These are phyloP conservation scores for Endotricha flammealis DNA, from an alignment of 2,888 invertebrate genomes.

Conservation along the genomic window DNA sequence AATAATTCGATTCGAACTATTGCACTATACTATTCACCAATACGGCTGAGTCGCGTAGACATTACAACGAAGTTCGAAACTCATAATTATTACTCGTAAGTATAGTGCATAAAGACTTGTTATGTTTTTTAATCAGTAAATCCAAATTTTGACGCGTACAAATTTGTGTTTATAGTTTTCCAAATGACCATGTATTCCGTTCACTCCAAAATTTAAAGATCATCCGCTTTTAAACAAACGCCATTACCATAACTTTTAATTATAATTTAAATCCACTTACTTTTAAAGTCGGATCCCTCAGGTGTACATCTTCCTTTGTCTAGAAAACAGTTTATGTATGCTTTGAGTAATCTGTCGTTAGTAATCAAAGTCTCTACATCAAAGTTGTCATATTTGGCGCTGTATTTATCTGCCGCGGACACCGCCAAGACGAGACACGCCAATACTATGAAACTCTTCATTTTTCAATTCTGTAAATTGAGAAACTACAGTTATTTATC, in stretches of 20 bases:
- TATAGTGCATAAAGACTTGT: too few relatives aligned
- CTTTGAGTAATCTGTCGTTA: conserved; percentile 83
- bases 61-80: too few relatives aligned
- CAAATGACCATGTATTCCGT: too few relatives aligned
- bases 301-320: conserved; percentile 83
- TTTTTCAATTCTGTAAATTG: conserved; percentile 33
- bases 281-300: conserved; percentile 84
- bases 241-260: conserved; percentile 9
- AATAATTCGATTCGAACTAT: too few relatives aligned
- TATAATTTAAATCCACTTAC: conserved; percentile 63
- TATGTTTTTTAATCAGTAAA: too few relatives aligned
- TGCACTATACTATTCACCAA: too few relatives aligned
- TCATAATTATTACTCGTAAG: too few relatives aligned
- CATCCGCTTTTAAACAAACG: too few relatives aligned
- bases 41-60: too few relatives aligned
- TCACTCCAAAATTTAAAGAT: too few relatives aligned
- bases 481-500: background rate
- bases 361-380: conserved; percentile 83
- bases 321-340: conserved; percentile 85
- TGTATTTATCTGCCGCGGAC: conserved; percentile 76
- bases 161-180: too few relatives aligned
- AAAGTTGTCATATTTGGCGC: conserved; percentile 84
- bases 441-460: conserved; percentile 52
- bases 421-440: conserved; percentile 49
- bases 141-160: too few relatives aligned